phyloP scores from a whole-genome alignment of 2,888 invertebrate species.

The Villa cingulata region DNA sequence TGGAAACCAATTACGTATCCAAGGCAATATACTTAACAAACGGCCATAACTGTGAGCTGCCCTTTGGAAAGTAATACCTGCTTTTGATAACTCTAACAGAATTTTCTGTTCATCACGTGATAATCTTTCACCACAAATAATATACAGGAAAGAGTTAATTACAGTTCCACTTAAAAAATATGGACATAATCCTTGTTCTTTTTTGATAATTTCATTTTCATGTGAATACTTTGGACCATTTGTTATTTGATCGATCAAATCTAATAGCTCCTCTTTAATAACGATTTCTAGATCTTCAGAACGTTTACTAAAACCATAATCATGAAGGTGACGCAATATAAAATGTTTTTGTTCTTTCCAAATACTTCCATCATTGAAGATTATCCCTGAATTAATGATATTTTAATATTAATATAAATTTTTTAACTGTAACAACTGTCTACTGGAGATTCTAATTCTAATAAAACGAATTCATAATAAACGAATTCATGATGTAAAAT shows the following conservation, averaged over 20 bases:
- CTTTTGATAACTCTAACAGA: slow-evolving; percentile 30
- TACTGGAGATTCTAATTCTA: too few relatives aligned
- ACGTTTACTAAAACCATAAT: slow-evolving; percentile 55
- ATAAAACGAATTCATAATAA: too few relatives aligned
- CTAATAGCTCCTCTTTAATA: slow-evolving; percentile 36
- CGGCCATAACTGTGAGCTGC: slow-evolving; percentile 46
- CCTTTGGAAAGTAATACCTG: slow-evolving; percentile 42
- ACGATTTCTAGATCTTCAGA: slow-evolving; percentile 40
- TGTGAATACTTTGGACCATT: slow-evolving; percentile 36
- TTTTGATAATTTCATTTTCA: slow-evolving; percentile 31
- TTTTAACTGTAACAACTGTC: too few relatives aligned
- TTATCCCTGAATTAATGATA: slow-evolving; percentile 42
- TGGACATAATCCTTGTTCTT: slow-evolving; percentile 37
- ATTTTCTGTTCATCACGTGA: slow-evolving; percentile 40
- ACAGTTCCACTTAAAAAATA: slow-evolving; percentile 41
- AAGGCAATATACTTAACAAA: slow-evolving; percentile 43
- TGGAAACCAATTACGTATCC: slow-evolving; percentile 47
- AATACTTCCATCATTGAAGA: slow-evolving; percentile 47
- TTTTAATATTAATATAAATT: too few relatives aligned
- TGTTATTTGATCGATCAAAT: slow-evolving; percentile 37
- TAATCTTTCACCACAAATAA: slow-evolving; percentile 40
- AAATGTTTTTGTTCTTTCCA: slow-evolving; percentile 57
- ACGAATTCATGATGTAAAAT: too few relatives aligned
- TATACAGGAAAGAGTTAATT: slow-evolving; percentile 43
- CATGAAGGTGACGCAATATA: slow-evolving; percentile 48